Percentiles rank a stretch among this genome's conserved stretches.
Evolutionary conservation across 1,140 invertebrate species (phyloP).

Genomic region (Phocides pigmalion): DNA sequence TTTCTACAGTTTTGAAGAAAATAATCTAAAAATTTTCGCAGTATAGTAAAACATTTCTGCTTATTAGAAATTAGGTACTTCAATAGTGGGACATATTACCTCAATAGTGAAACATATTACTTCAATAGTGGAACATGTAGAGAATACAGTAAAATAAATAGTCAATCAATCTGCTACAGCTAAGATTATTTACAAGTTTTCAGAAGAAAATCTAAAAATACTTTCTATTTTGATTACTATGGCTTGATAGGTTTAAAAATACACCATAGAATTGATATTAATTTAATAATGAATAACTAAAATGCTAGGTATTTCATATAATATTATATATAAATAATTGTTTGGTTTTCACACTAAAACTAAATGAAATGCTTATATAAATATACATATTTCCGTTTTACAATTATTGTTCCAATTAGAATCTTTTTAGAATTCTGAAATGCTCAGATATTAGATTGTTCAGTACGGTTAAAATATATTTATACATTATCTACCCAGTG

Average conservation of each 20-base stretch:
- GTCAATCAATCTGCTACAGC: not conserved
- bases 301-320: constrained; percentile 17
- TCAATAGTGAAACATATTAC: too few species aligned
- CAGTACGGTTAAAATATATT: too few species aligned
- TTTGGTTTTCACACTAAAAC: constrained; percentile 36
- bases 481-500: too few species aligned
- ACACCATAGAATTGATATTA: not conserved
- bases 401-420: too few species aligned
- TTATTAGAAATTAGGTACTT: too few species aligned
- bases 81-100: too few species aligned
- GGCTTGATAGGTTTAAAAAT: not conserved
- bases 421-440: too few species aligned
- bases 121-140: too few species aligned
- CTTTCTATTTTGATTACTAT: constrained; percentile 6
- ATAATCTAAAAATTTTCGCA: too few species aligned
- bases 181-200: constrained; percentile 3
- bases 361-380: constrained; percentile 23
- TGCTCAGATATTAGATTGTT: too few species aligned
- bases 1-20: too few species aligned
- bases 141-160: not conserved
- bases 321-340: constrained; percentile 24
- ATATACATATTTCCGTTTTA: constrained; percentile 1
- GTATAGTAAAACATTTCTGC: too few species aligned
- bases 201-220: not conserved
- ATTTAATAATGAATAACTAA: constrained; percentile 9